Conservation (phyloP, 23 tunicate genomes). For the Aplidium turbinatum region DNA sequence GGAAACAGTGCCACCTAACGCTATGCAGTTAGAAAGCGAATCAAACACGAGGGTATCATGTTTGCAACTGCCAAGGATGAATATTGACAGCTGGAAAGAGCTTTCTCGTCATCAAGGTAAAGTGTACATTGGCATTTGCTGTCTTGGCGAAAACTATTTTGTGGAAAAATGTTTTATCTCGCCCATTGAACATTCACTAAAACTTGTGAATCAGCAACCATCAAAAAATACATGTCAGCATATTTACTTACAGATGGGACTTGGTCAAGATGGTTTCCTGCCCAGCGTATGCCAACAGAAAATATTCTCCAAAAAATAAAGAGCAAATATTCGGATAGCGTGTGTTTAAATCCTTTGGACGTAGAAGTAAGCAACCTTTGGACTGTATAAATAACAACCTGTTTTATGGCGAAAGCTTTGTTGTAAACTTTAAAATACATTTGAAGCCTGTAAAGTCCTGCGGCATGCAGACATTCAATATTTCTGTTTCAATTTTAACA, state of each 20-base stretch:
- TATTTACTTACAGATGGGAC: slow-evolving; percentile 26
- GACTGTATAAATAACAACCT: too few relatives aligned
- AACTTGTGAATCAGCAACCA: neutral
- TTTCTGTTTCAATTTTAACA: too few relatives aligned
- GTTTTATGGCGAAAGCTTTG: too few relatives aligned
- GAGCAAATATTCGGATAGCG: slow-evolving; percentile 24
- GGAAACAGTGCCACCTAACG: slow-evolving; percentile 50
- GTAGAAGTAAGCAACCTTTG: slow-evolving; percentile 21
- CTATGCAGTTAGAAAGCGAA: slow-evolving; percentile 33
- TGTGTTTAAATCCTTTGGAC: slow-evolving; percentile 34
- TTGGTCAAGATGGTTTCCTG: slow-evolving; percentile 52
- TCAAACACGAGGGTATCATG: slow-evolving; percentile 65
- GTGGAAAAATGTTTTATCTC: neutral
- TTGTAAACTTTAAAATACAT: too few relatives aligned
- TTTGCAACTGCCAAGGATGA: slow-evolving; percentile 27
- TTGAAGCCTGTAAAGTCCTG: too few relatives aligned
- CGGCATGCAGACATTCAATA: too few relatives aligned
- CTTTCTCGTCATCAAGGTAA: slow-evolving; percentile 1
- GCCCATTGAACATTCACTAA: neutral
- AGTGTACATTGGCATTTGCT: neutral
- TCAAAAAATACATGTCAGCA: neutral
- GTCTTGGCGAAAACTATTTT: neutral
- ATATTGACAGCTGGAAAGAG: slow-evolving; percentile 32
- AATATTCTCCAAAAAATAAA: slow-evolving; percentile 1
- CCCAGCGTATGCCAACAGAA: neutral